Conservation (phyloP, 2,888 invertebrate genomes). For the Thymelicus sylvestris region DNA sequence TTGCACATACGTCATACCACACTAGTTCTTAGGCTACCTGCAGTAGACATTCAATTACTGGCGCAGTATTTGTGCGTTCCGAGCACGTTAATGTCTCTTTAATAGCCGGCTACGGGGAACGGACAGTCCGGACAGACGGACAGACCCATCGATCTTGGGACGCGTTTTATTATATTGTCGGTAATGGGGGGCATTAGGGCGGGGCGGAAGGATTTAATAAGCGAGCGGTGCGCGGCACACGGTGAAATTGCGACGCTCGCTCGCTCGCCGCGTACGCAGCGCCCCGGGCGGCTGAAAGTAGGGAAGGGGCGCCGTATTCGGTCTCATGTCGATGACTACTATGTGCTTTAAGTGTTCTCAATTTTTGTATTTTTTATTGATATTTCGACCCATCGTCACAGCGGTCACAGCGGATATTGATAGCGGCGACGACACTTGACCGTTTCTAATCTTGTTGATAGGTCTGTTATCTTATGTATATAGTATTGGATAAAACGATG, state of each 20-base stretch:
- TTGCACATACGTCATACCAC: no score
- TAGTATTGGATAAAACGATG: no score
- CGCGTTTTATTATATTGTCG: conserved; percentile 77
- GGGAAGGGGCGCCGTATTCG: conserved; percentile 43
- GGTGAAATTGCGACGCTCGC: conserved; percentile 68
- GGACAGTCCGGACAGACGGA: conserved; percentile 35
- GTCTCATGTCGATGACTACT: conserved; percentile 16
- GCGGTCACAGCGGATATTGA: no score
- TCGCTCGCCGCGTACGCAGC: conserved; percentile 63
- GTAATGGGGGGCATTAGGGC: conserved; percentile 81
- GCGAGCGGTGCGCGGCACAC: conserved; percentile 65
- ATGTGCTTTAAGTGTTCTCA: no score
- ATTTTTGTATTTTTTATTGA: no score
- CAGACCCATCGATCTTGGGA: conserved; percentile 44
- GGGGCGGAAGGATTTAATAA: conserved; percentile 81
- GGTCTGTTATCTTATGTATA: no score
- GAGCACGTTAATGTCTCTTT: conserved; percentile 59
- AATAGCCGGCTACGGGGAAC: conserved; percentile 52
- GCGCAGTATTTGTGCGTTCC: conserved; percentile 31
- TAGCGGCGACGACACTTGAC: no score
- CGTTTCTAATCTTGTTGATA: no score
- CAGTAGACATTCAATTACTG: conserved; percentile 33
- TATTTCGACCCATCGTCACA: no score
- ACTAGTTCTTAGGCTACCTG: background rate
- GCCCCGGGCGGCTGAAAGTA: conserved; percentile 59